Base-by-base conservation (phyloP, 2,113 vertebrate genomes). In the Campylorhamphus procurvoides region DNA sequence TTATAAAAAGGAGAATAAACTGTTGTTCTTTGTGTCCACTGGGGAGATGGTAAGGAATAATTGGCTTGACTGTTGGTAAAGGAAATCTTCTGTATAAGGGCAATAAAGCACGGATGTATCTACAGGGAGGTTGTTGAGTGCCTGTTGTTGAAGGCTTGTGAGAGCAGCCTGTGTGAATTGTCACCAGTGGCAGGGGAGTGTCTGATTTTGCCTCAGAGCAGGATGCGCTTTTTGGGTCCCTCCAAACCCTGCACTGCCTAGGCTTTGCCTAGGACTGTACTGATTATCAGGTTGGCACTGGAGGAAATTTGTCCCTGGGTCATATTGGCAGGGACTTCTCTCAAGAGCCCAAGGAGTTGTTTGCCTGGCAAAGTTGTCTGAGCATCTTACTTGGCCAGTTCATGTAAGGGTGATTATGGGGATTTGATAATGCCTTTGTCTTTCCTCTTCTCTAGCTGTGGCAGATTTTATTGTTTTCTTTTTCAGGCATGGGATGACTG, bases 321-420 rank as follows among this genome's bases (percentile, higher is more conserved):
- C 14, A 8, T 35, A 62, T 35, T 16, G 35, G 13, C 72, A 56
- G 33, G 20, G 33, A 37, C 12, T 53, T 88, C 69, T 29, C 35
- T 55, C 39, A 63, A 58, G 40, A 85, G 28, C 50, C 7, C 14
- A 35, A 18, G 33, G 37, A 52, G 31, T 14, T 53, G 24, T 66
- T 90, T 60, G 13, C 25, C 52, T 87, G 17, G 15, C 78, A 28
- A 39, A 66, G 31, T 20, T 2, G 25, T 62, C 59, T 42, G n/a
- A 53, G 12, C 2, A 0, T 69, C 31, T 62, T 55, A 35, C 29
- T 74, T 44, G 20, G 10, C 23, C 37, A 35, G 12, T 78, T 50
- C 1, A 1, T 47, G 10, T 60, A 40, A 49, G 7, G 10, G 8
- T 79, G 19, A 22, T 18, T 18, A 25, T 5, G 9, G 2, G 9